Base-by-base conservation (phyloP, 2,113 vertebrate species). In the Calypte anna region DNA sequence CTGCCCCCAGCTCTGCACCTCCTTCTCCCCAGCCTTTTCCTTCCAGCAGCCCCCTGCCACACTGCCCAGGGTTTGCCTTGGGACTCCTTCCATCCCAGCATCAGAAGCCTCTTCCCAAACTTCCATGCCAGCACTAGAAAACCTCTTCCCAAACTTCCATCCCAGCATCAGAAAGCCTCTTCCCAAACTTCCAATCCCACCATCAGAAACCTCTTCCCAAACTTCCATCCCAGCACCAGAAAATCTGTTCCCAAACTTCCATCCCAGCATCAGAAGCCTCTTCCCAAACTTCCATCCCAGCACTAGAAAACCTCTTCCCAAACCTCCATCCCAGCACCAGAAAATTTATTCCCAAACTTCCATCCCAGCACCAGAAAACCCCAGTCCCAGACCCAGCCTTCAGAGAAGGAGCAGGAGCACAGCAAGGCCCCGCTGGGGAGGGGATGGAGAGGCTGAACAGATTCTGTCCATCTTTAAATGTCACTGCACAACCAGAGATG, bases 41-140 rank as follows among this genome's bases (percentile, higher is more conserved):
- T 7, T 20, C 46, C 46, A 48, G 46, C 33, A 1, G 7, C 7
- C 43, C 54, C 27, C 70, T 24, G 55, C 78, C 62, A 11, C 6
- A 0, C 8, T 14, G 15, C 5, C 20, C 40, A 9, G 68, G 27
- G n/a, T 19, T 30, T 40, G 40, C 40, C 40, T 6, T 38, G 25
- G 1, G 4, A 14, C 40, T 12, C 28, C 11, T 20, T 28, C n/a
- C 27, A 1, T 4, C 4, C n/a, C 48, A 14, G n/a, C 38, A 22
- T 4, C 30, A 27, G 38, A 14, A 20, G 30, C 4, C 33, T 33
- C 6, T 33, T 33, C 33, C 28, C 11, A 33, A 33, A 33, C 33
- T 19, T 28, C n/a, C 27, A 1, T 5, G 3, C n/a, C 40, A 14
- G n/a, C 38, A 22, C 4, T 24, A 27, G 38, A 12, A 20, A 66